Conservation (phyloP, 2,113 vertebrate genomes). For the Callipepla californica region DNA sequence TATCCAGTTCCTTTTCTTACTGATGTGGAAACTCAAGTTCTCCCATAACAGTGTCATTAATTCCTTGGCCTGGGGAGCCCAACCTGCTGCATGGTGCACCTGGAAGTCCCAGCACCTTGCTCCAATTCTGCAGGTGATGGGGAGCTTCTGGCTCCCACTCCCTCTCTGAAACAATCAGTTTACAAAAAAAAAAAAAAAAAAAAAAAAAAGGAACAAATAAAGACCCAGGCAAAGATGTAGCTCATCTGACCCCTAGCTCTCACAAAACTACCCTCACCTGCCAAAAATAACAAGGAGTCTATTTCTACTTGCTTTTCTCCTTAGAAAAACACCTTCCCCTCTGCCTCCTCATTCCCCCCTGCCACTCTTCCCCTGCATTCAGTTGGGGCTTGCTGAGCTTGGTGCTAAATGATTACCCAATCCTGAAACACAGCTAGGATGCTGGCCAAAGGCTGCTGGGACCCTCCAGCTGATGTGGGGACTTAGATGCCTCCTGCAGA, state of each 20-base stretch:
- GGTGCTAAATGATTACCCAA: background rate
- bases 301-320: constrained; percentile 46
- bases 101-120: constrained; percentile 62
- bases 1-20: constrained; percentile 67
- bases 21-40: constrained; percentile 69
- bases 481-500: background rate
- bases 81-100: constrained; percentile 62
- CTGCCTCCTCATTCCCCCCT: background rate
- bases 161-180: background rate
- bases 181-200: background rate
- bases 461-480: background rate
- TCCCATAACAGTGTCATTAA: constrained; percentile 60
- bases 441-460: background rate
- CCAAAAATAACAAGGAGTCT: constrained; percentile 61
- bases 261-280: background rate
- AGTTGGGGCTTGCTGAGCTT: background rate
- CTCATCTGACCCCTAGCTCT: constrained; percentile 5
- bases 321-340: constrained; percentile 41
- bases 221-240: background rate
- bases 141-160: background rate
- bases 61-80: constrained; percentile 46
- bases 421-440: background rate
- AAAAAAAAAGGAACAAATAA: background rate
- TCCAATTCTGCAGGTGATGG: constrained; percentile 36
- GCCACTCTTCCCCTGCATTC: background rate